phyloP scores from a whole-genome alignment of 2,888 invertebrate genomes.

The Panopea generosa region DNA sequence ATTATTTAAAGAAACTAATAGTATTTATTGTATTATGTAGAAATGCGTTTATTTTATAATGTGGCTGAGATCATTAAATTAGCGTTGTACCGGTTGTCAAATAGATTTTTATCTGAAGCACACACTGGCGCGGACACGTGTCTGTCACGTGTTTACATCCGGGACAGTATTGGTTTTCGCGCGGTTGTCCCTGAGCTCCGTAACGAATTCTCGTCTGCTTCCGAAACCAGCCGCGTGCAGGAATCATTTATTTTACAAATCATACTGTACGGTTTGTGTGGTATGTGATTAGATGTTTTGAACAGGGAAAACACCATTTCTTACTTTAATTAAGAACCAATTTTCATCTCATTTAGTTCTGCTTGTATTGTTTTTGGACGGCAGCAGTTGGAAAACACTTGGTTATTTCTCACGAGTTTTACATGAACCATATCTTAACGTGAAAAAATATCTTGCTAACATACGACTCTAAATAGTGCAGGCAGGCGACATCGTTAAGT shows the following conservation, averaged over 20 bases:
- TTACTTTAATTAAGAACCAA: slow-evolving; percentile 45
- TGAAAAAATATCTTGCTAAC: too few species aligned
- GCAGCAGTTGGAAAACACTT: slow-evolving; percentile 41
- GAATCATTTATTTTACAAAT: slow-evolving; percentile 36
- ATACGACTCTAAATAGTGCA: too few species aligned
- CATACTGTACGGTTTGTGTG: slow-evolving; percentile 23
- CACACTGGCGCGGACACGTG: slow-evolving; percentile 14
- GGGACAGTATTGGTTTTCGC: background rate
- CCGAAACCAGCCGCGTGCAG: slow-evolving; percentile 23
- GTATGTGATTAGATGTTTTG: slow-evolving; percentile 44
- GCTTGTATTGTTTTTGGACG: slow-evolving; percentile 27
- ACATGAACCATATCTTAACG: background rate
- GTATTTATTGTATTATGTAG: too few species aligned
- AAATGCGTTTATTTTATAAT: too few species aligned
- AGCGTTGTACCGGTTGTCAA: background rate
- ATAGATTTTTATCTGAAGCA: slow-evolving; percentile 1
- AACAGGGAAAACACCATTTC: slow-evolving; percentile 33
- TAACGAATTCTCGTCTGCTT: background rate
- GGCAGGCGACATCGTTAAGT: too few species aligned
- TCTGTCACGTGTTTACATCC: slow-evolving; percentile 1
- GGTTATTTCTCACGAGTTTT: slow-evolving; percentile 41
- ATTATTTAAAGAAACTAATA: too few species aligned
- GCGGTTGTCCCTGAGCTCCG: slow-evolving; percentile 5
- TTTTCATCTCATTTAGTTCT: slow-evolving; percentile 46
- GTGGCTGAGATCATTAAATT: too few species aligned